Conservation (phyloP, 2,888 invertebrate genomes). For the Aporophyla nigra region DNA sequence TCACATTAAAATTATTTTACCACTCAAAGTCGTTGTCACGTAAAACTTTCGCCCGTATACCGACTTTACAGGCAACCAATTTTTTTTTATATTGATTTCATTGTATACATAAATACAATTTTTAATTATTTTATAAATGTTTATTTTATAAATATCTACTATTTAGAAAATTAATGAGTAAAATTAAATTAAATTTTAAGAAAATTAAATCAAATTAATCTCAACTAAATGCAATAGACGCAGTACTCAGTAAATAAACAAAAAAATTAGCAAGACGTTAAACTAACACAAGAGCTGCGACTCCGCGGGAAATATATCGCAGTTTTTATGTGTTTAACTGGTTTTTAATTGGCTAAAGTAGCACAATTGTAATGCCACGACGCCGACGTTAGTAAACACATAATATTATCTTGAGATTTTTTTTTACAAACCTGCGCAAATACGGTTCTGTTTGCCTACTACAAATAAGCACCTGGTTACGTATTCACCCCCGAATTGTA, state of each 20-base stretch:
- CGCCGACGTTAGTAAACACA: constrained; percentile 2
- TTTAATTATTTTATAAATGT: too few species aligned
- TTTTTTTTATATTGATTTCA: too few species aligned
- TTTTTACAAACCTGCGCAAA: constrained; percentile 24
- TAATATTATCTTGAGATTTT: constrained; percentile 20
- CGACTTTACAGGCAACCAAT: too few species aligned
- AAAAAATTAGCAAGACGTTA: neutral
- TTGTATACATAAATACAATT: too few species aligned
- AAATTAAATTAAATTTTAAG: neutral
- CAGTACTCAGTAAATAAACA: neutral
- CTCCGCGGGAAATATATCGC: neutral
- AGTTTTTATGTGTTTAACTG: constrained; percentile 6
- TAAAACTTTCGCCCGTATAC: too few species aligned
- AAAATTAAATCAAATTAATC: neutral
- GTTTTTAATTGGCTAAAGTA: constrained; percentile 17
- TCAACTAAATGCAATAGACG: neutral
- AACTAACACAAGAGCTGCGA: neutral
- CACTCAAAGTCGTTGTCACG: too few species aligned
- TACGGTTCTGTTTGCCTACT: neutral
- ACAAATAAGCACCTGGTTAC: constrained; percentile 17
- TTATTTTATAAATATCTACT: too few species aligned
- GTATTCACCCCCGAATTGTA: constrained; percentile 1
- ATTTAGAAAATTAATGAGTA: too few species aligned
- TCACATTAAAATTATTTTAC: too few species aligned
- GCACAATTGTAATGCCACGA: neutral